Evolutionary conservation across 2,797 vertebrate genomes (phyloP), one percentile per base, ranked within the genome.

Genomic region (Myoxocephalus aenaeus): DNA sequence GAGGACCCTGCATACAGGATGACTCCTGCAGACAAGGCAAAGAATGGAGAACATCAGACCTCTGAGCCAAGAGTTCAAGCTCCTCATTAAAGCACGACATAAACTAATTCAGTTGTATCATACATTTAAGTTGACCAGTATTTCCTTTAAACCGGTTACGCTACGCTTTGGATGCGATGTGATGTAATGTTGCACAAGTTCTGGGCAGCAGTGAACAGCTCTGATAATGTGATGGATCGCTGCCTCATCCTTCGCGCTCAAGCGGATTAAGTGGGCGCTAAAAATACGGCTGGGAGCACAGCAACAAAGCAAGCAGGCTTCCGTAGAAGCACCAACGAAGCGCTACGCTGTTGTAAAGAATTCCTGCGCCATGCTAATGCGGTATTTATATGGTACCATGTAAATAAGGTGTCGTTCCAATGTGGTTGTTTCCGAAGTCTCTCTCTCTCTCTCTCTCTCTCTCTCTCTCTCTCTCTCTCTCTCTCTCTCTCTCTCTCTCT

Each of bases 1-100:
- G 92, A 93, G 51, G 94, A 94, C 36, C 96, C 94, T 27, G 95
- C 96, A 9, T 96, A 96, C 58, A 96, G 91, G 88, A 96, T 96
- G 79, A 96, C 95, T 34, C 77, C 90, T 91, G 81, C 50, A 67
- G 71, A 70, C 1, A 64, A 36, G 17, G 25, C 20, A 73, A 56
- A 56, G 44, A 81, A 71, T 10, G 38, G 42, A 68, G 15, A n/a
- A 71, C 62, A 70, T 72, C 6, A 64, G 58, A 84, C 12, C 11
- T 65, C 12, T 74, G n/a, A 50, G 15, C 22, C 51, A 25, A 56
- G 15, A 63, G 2, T 54, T 51, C 12, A 53, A 59, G 32, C 11
- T 48, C 36, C 7, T 34, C 18, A 25, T 29, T 36, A 59, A 54
- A 66, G 18, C 27, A 65, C 18, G 3, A 32, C 3, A 32, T 32